phyloP scores from a whole-genome alignment of 2,888 invertebrate genomes.

The Plebejus argus region DNA sequence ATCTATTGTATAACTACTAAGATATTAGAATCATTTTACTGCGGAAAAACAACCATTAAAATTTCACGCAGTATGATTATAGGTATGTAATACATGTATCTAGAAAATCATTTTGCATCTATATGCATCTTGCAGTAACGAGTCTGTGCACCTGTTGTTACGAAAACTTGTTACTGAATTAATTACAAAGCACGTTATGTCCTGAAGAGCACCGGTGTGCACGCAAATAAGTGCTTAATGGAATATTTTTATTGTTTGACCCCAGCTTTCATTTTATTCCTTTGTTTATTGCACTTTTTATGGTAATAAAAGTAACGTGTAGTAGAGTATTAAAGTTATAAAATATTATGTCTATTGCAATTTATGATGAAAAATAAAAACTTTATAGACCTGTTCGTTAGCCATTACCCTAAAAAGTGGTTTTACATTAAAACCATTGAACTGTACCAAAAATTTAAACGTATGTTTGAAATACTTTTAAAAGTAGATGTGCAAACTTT shows the following conservation, averaged over 20 bases:
- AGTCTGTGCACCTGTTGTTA: not conserved
- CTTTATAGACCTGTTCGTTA: not conserved
- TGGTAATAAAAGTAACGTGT: not conserved
- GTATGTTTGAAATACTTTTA: too few relatives aligned
- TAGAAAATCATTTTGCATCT: not conserved
- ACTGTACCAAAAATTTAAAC: too few relatives aligned
- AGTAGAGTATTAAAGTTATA: not conserved
- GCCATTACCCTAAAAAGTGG: too few relatives aligned
- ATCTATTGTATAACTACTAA: too few relatives aligned
- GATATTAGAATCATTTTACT: too few relatives aligned
- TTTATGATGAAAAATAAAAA: not conserved
- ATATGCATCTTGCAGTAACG: not conserved
- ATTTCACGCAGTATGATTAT: too few relatives aligned
- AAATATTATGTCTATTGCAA: not conserved
- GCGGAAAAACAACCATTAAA: too few relatives aligned
- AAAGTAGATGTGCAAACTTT: too few relatives aligned
- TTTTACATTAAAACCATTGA: too few relatives aligned
- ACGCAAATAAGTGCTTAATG: not conserved
- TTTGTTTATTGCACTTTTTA: constrained; percentile 29
- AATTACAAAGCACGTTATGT: not conserved
- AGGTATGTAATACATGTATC: not conserved
- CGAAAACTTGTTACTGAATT: constrained; percentile 23
- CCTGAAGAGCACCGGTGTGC: not conserved
- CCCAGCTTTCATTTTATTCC: not conserved
- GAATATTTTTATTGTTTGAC: not conserved